Conservation (phyloP, 2,888 invertebrate genomes). For the Eretmocerus hayati region DNA sequence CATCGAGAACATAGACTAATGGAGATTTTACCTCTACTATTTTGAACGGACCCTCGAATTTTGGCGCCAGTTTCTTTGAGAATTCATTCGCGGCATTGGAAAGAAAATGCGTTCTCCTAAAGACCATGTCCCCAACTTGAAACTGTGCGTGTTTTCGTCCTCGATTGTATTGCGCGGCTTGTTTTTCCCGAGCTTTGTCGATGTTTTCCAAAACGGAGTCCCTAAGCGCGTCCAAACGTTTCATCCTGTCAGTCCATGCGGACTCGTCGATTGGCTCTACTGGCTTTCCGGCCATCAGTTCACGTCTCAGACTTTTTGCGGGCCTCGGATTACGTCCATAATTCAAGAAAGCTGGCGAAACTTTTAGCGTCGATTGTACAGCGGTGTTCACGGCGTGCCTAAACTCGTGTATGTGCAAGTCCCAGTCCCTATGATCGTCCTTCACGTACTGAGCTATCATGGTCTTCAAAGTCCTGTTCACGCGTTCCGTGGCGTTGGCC, state of each 20-base stretch:
- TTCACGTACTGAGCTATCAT: too few species aligned
- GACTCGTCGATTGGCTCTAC: too few species aligned
- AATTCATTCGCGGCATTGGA: too few species aligned
- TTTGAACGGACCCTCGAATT: too few species aligned
- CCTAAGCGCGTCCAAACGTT: background rate
- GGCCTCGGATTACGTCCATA: background rate
- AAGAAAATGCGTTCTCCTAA: too few species aligned
- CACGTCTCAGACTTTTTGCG: background rate
- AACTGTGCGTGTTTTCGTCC: too few species aligned
- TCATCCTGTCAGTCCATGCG: background rate
- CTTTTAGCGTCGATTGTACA: background rate
- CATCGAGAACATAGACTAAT: too few species aligned
- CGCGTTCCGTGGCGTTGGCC: background rate
- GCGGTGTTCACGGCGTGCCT: background rate
- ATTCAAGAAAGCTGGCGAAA: background rate
- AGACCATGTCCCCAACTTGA: too few species aligned
- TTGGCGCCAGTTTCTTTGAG: too few species aligned
- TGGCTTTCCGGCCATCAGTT: background rate
- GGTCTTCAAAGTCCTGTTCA: background rate
- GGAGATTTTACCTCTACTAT: too few species aligned
- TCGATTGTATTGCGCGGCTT: background rate
- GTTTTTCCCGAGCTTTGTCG: background rate
- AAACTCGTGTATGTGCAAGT: background rate
- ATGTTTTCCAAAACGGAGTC: background rate
- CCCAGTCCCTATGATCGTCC: background rate